These are phyloP conservation scores for Ictidomys tridecemlineatus DNA, from an alignment of 2,113 vertebrate species.

Conservation along the genomic window DNA sequence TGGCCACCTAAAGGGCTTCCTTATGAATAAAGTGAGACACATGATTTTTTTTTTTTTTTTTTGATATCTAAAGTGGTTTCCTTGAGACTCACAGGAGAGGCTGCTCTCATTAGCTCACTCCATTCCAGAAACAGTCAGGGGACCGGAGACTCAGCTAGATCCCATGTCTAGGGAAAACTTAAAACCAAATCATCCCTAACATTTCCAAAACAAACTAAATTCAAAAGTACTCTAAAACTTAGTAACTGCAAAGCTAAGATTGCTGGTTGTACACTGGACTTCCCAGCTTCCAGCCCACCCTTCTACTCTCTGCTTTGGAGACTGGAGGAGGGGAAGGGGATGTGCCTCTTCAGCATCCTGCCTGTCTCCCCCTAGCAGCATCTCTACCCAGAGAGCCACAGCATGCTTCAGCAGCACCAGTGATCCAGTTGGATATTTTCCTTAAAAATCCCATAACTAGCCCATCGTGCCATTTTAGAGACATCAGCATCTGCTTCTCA, in stretches of 20 bases:
- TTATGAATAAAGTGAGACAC: neutral
- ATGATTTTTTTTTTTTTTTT: slow-evolving; percentile 11
- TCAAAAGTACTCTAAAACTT: neutral
- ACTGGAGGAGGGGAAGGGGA: neutral
- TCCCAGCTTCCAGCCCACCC: neutral
- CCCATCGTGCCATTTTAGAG: neutral
- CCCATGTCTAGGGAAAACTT: neutral
- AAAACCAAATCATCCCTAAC: neutral
- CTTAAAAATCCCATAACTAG: neutral
- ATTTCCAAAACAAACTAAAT: neutral
- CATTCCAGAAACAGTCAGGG: neutral
- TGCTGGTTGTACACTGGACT: neutral
- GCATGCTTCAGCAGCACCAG: neutral
- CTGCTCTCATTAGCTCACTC: neutral
- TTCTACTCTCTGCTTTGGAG: neutral
- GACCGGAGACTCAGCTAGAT: neutral
- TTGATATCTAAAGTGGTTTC: neutral
- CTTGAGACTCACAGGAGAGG: neutral
- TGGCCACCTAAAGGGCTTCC: neutral
- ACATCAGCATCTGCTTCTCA: too few relatives aligned
- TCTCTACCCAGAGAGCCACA: neutral
- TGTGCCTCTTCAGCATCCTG: neutral
- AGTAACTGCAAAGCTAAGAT: neutral
- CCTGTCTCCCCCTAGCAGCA: neutral
- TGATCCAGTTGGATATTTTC: neutral